Evolutionary conservation across 2,888 invertebrate genomes (phyloP).

Genomic region (Pocota personata): DNA sequence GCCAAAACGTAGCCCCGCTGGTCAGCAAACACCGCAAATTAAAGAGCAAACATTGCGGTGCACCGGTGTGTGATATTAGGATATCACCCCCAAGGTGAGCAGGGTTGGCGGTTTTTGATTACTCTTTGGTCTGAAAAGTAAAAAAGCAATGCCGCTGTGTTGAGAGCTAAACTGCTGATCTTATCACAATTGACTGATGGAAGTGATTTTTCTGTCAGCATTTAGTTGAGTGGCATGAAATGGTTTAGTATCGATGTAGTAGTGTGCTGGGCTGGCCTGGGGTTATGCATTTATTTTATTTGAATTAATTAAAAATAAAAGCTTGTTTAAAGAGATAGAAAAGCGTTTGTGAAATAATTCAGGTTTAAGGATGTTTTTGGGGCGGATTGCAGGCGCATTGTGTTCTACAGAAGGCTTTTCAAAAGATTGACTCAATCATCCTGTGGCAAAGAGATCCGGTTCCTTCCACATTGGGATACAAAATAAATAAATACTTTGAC

Average conservation of each 20-base stretch:
- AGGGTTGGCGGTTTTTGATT: slow-evolving; percentile 51
- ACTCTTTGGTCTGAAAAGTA: background rate
- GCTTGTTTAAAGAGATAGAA: too few relatives aligned
- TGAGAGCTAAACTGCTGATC: slow-evolving; percentile 69
- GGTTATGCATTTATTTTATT: background rate
- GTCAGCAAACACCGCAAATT: slow-evolving; percentile 69
- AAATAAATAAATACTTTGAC: too few relatives aligned
- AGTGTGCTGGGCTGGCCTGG: too few relatives aligned
- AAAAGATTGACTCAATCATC: too few relatives aligned
- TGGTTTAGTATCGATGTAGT: background rate
- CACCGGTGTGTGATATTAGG: slow-evolving; percentile 69
- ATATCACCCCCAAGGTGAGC: slow-evolving; percentile 57
- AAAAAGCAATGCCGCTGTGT: background rate
- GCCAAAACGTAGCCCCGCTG: slow-evolving; percentile 38
- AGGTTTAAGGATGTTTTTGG: too few relatives aligned
- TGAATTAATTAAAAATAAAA: background rate
- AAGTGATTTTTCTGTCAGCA: slow-evolving; percentile 23
- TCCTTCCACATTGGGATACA: too few relatives aligned
- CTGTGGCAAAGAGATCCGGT: too few relatives aligned
- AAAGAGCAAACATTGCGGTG: slow-evolving; percentile 71
- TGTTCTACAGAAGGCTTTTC: too few relatives aligned
- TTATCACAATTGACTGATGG: slow-evolving; percentile 61
- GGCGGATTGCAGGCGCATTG: too few relatives aligned
- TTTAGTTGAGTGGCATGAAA: background rate
- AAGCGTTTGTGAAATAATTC: too few relatives aligned